Conservation (phyloP, 2,797 vertebrate species). For the Poecile montanus region DNA sequence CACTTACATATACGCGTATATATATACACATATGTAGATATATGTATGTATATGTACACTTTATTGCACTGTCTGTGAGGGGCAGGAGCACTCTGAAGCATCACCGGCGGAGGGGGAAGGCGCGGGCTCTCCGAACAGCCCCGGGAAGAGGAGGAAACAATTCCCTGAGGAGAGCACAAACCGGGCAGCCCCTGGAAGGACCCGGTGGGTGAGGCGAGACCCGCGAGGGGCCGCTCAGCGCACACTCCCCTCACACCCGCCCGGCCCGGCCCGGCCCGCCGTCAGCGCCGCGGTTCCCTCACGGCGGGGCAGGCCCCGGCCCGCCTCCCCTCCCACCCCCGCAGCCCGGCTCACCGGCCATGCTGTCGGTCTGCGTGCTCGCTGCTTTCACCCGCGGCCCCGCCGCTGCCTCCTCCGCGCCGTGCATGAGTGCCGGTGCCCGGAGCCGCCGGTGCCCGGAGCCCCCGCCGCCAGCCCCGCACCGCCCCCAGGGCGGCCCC, state of each 20-base stretch:
- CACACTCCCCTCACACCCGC: not conserved
- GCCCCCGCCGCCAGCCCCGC: not conserved
- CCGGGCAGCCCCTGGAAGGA: not conserved
- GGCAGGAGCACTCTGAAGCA: not conserved
- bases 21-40: not conserved
- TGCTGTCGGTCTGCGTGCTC: conserved; percentile 75
- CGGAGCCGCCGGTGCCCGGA: too few species aligned
- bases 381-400: not conserved
- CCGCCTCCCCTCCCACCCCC: not conserved
- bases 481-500: not conserved
- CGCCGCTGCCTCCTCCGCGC: not conserved
- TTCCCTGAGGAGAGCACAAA: not conserved
- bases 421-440: not conserved
- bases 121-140: not conserved
- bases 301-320: not conserved
- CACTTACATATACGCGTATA: not conserved
- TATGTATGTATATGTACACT: too few species aligned
- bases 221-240: not conserved
- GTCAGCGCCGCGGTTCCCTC: not conserved
- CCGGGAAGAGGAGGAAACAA: not conserved
- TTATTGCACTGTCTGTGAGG: not conserved
- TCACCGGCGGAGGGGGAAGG: not conserved
- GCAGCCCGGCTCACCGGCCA: conserved; percentile 65
- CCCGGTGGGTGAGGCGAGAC: not conserved
- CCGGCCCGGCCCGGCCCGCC: not conserved